These are phyloP conservation scores for Cotesia glomerata DNA, from an alignment of 1,140 invertebrate species.

Conservation along the genomic window DNA sequence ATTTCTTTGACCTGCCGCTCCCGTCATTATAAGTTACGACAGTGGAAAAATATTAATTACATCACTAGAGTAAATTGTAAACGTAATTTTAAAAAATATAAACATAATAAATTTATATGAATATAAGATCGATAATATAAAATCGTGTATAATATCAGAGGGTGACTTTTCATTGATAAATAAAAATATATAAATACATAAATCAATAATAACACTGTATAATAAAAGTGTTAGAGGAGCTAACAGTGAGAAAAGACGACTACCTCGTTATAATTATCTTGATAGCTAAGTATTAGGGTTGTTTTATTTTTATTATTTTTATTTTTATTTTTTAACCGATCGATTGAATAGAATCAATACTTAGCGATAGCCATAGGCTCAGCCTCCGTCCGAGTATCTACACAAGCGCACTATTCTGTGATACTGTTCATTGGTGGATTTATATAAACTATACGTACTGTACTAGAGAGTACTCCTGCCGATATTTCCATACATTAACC, in stretches of 20 bases:
- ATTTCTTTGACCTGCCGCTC: constrained; percentile 25
- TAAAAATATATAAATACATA: too few relatives aligned
- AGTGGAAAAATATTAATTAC: constrained; percentile 14
- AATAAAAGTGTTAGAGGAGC: too few relatives aligned
- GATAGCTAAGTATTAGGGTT: not conserved
- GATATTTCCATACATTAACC: too few relatives aligned
- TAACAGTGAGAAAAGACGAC: too few relatives aligned
- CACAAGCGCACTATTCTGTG: constrained; percentile 22
- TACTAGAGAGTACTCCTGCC: not conserved
- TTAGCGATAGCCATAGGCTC: constrained; percentile 29
- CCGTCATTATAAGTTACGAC: constrained; percentile 16
- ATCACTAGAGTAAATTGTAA: constrained; percentile 15
- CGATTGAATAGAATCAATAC: constrained; percentile 45
- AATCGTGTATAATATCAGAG: too few relatives aligned
- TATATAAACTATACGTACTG: not conserved
- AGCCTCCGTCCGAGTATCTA: constrained; percentile 26
- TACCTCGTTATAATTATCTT: not conserved
- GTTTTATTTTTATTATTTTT: constrained; percentile 10
- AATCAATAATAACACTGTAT: too few relatives aligned
- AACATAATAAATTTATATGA: not conserved
- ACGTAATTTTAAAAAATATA: constrained; percentile 22
- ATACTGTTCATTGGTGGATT: constrained; percentile 10
- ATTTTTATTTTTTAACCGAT: constrained; percentile 42
- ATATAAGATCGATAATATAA: too few relatives aligned
- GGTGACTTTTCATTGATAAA: too few relatives aligned